These are phyloP conservation scores for Potamilus streckersoni DNA, from an alignment of 1,140 invertebrate species.

Conservation along the genomic window DNA sequence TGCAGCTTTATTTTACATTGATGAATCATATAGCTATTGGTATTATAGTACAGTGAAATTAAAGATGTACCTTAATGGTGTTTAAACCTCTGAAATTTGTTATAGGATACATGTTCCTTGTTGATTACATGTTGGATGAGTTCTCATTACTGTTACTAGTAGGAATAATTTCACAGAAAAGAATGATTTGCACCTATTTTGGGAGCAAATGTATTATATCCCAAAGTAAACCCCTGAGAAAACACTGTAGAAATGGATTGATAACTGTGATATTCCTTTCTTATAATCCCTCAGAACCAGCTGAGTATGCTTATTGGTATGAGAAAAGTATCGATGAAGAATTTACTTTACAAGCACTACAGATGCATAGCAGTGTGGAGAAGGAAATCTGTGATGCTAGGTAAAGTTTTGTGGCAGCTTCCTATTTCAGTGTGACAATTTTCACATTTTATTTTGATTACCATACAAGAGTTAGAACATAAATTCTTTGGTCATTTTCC, in stretches of 20 bases:
- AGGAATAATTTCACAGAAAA: background rate
- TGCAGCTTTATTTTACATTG: too few relatives aligned
- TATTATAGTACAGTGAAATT: too few relatives aligned
- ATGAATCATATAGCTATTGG: too few relatives aligned
- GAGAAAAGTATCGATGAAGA: constrained; percentile 51
- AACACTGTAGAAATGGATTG: background rate
- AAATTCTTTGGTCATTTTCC: too few relatives aligned
- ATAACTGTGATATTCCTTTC: too few relatives aligned
- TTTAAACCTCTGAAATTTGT: background rate
- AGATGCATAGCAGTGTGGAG: constrained; percentile 53
- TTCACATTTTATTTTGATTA: too few relatives aligned
- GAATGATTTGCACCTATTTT: background rate
- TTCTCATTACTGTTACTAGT: background rate
- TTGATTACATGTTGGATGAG: background rate
- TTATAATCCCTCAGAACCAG: constrained; percentile 44
- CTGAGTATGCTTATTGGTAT: constrained; percentile 61
- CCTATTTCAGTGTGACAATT: background rate
- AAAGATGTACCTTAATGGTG: too few relatives aligned
- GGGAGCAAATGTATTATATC: background rate
- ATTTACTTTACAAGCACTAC: constrained; percentile 50
- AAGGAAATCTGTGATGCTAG: constrained; percentile 52
- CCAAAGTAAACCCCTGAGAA: background rate
- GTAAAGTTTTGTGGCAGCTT: constrained; percentile 27
- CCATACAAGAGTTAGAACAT: too few relatives aligned
- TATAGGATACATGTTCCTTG: background rate